Conservation (phyloP, 2,888 invertebrate genomes). For the Eilema depressum region DNA sequence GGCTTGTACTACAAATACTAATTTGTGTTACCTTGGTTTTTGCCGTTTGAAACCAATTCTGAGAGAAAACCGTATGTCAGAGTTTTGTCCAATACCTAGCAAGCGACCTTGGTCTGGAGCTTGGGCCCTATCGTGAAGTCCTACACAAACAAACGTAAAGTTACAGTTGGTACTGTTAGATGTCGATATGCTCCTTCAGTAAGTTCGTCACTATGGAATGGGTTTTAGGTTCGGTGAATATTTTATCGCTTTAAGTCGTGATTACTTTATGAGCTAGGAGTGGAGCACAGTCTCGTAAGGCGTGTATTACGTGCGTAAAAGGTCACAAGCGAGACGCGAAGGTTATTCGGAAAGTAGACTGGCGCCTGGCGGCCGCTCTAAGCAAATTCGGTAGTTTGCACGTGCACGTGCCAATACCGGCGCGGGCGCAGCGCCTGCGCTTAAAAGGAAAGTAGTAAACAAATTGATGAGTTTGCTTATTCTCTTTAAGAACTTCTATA, state of each 20-base stretch:
- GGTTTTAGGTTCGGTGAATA: slow-evolving; percentile 51
- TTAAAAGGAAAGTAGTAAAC: slow-evolving; percentile 52
- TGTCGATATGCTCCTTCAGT: slow-evolving; percentile 7
- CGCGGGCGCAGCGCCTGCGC: slow-evolving; percentile 14
- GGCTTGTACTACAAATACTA: background rate
- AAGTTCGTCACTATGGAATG: slow-evolving; percentile 30
- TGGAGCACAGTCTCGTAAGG: slow-evolving; percentile 66
- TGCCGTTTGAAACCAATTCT: background rate
- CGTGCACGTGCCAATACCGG: slow-evolving; percentile 34
- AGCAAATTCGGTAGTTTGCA: slow-evolving; percentile 79
- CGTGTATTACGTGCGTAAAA: slow-evolving; percentile 78
- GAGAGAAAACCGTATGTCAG: background rate
- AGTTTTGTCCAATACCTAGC: no score
- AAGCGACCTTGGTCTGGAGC: no score
- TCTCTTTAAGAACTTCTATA: slow-evolving; percentile 23
- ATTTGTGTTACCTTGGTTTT: background rate
- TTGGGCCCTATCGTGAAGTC: background rate
- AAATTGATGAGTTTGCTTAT: slow-evolving; percentile 34
- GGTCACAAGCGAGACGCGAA: slow-evolving; percentile 85
- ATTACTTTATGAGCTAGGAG: slow-evolving; percentile 70
- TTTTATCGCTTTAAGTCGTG: slow-evolving; percentile 49
- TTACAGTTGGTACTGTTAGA: background rate
- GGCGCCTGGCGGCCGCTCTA: slow-evolving; percentile 78
- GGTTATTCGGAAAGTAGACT: slow-evolving; percentile 85
- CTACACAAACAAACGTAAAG: slow-evolving; percentile 5